These are phyloP conservation scores for Phalacrocorax brasilianus DNA, from an alignment of 2,113 vertebrate species.

Conservation along the genomic window DNA sequence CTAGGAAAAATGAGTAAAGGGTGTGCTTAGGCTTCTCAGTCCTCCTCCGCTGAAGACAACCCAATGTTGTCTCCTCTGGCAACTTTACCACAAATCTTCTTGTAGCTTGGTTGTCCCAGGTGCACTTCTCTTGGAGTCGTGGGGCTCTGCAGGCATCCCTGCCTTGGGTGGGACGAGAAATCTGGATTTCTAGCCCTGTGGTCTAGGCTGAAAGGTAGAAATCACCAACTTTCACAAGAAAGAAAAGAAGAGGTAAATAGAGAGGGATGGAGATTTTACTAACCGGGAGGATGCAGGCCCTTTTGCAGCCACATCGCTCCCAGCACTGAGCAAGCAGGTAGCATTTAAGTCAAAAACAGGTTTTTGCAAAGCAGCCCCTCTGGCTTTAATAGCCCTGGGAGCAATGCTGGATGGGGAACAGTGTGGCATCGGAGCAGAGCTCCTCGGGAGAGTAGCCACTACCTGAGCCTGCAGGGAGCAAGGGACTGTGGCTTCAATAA, in stretches of 20 bases:
- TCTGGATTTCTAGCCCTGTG: not conserved
- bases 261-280: not conserved
- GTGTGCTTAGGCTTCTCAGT: not conserved
- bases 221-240: not conserved
- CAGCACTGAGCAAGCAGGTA: not conserved
- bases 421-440: not conserved
- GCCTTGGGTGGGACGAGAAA: not conserved
- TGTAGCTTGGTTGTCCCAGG: not conserved
- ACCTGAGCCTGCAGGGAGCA: rapidly evolving
- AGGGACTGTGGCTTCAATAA: not conserved
- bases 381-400: not conserved
- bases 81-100: not conserved
- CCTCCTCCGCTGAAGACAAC: not conserved
- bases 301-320: not conserved
- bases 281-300: not conserved
- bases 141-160: not conserved
- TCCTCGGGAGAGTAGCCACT: not conserved
- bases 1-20: not conserved
- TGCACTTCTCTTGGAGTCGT: rapidly evolving
- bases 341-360: not conserved
- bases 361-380: not conserved
- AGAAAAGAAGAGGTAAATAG: not conserved
- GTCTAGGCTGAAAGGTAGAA: not conserved
- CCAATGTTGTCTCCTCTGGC: rapidly evolving
- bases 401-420: not conserved